Base-by-base conservation (phyloP, 2,888 invertebrate species). In the Mythimna vitellina region DNA sequence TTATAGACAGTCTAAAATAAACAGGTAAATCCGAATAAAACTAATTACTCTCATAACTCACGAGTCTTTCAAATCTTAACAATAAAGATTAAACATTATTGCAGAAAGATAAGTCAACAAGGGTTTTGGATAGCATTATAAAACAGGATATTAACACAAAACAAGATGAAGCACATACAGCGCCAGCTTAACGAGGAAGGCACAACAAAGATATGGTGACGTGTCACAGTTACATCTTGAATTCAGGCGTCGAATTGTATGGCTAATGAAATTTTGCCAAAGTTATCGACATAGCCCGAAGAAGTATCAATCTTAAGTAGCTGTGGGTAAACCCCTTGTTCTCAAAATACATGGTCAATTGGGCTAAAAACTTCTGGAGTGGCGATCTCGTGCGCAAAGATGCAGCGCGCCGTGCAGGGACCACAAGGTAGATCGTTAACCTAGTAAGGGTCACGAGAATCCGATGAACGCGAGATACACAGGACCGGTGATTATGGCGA, bases 41-140 rank as follows among this genome's bases (percentile, higher is more conserved):
- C 20, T 12, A 32, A 25, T n/a, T 32, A 35, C 32, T n/a, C 14
- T 32, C 12, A 14, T 65, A 51, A 42, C 57, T 73, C 32, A 42
- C 7, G 17, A 51, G 42, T 53, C 12, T 65, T 65, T 51, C 42
- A 74, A 46, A 67, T 22, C 25, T 42, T 69, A 54, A 80, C 64
- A 67, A 57, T 73, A 54, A 60, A 73, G 60, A 54, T 64, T 57
- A 54, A 38, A 76, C 54, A 64, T 60, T 69, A 76, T 69, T 69
- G 38, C 7, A 58, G 53, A 17, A 54, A 67, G 67, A 73, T 77
- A 81, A 78, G 22, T 71, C 49, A 46, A 61, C 46, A 29, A 61
- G 63, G 56, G 63, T 81, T 70, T 46, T 53, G 42, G 7, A 58
- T 53, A 68, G 42, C 68, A 72, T 66, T 60, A 70, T 49, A 66